phyloP scores from a whole-genome alignment of 2,797 vertebrate species.

The Podarcis siculus region DNA sequence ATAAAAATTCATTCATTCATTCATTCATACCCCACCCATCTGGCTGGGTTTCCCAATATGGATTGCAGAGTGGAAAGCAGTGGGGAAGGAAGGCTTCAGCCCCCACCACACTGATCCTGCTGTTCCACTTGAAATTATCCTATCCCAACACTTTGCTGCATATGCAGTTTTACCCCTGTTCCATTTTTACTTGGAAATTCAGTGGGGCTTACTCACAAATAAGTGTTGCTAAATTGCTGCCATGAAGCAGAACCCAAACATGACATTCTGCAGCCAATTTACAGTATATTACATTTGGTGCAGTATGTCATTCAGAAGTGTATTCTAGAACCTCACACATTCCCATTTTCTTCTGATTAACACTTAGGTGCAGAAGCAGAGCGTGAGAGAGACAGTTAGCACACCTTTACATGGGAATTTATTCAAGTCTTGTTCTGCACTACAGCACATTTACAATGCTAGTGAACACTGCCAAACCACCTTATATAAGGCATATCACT shows the following conservation, averaged over 20 bases:
- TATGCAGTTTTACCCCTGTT: too few relatives aligned
- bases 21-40: too few relatives aligned
- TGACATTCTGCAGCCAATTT: background rate
- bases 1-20: too few relatives aligned
- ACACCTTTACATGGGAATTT: background rate
- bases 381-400: too few relatives aligned
- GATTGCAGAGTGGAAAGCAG: background rate
- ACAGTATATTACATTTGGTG: background rate
- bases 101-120: background rate
- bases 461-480: background rate
- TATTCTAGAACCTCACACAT: background rate
- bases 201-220: background rate
- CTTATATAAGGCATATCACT: background rate
- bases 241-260: too few relatives aligned
- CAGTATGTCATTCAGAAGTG: background rate
- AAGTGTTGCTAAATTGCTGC: background rate
- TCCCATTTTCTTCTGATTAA: background rate
- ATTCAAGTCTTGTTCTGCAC: background rate
- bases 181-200: background rate
- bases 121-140: background rate
- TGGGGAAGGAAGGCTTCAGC: background rate
- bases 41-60: background rate
- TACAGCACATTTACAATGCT: background rate
- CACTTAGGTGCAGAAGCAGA: background rate
- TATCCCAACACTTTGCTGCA: too few relatives aligned